These are phyloP conservation scores for Equus przewalskii DNA, from an alignment of 2,113 vertebrate species.

Conservation along the genomic window DNA sequence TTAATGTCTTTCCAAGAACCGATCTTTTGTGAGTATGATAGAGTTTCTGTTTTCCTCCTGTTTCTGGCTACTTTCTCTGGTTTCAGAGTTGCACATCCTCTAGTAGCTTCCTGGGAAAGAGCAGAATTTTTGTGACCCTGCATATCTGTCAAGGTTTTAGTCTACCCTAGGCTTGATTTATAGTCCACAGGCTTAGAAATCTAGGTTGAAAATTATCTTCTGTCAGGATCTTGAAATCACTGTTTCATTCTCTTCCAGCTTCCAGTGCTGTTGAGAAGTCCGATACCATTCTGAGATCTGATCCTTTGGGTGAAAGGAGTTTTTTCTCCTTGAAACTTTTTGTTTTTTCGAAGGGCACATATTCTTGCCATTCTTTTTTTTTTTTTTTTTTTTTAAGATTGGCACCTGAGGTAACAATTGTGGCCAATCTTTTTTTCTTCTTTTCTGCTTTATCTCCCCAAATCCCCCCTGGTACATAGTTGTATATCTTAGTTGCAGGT, in stretches of 20 bases:
- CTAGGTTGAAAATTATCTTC: not conserved
- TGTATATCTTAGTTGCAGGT: no score
- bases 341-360: no score
- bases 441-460: no score
- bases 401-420: no score
- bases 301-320: constrained; percentile 18
- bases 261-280: not conserved
- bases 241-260: not conserved
- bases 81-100: not conserved
- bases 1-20: not conserved
- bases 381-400: no score
- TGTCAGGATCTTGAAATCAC: not conserved
- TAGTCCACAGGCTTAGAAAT: not conserved
- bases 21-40: not conserved
- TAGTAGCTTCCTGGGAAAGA: not conserved
- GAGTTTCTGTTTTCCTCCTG: not conserved
- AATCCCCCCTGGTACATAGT: no score
- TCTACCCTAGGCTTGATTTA: not conserved
- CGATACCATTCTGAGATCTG: not conserved
- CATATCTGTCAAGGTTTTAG: not conserved
- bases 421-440: no score
- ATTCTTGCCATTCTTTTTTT: no score
- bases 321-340: not conserved
- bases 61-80: not conserved
- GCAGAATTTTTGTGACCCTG: not conserved